phyloP scores from a whole-genome alignment of 2,888 invertebrate species.

The Antheraea yamamai region DNA sequence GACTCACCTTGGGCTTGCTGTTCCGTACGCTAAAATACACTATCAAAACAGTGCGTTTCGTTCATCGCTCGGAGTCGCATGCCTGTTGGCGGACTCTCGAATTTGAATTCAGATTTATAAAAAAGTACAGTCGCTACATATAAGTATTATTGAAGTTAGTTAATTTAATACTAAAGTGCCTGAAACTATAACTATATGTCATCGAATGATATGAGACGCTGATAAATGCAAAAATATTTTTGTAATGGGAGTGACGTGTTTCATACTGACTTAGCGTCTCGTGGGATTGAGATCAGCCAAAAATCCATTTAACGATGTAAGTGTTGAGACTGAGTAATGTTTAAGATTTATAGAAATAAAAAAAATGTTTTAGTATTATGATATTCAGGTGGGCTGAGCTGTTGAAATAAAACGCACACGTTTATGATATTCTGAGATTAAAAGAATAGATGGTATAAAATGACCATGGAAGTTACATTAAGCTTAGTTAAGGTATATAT shows the following conservation, averaged over 20 bases:
- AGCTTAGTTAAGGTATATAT: not conserved
- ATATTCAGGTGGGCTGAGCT: not conserved
- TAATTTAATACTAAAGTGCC: constrained; percentile 42
- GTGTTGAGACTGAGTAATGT: constrained; percentile 31
- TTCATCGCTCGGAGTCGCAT: constrained; percentile 56
- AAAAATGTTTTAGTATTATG: not conserved
- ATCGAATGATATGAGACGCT: constrained; percentile 24
- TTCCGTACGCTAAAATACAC: constrained; percentile 75
- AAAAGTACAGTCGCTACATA: constrained; percentile 40
- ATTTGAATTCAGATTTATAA: constrained; percentile 31
- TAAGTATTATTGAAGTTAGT: constrained; percentile 24
- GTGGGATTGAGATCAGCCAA: constrained; percentile 56
- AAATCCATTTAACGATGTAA: constrained; percentile 54
- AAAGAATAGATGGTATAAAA: not conserved
- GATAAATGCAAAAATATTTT: constrained; percentile 37
- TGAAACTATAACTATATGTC: constrained; percentile 35
- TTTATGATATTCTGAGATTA: not conserved
- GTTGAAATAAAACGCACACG: not conserved
- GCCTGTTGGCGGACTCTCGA: constrained; percentile 40
- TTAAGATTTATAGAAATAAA: constrained; percentile 9
- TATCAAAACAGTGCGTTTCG: constrained; percentile 77
- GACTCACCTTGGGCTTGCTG: constrained; percentile 73
- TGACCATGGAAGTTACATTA: not conserved
- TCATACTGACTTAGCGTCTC: constrained; percentile 45
- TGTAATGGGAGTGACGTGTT: constrained; percentile 52